phyloP scores from a whole-genome alignment of 2,888 invertebrate species.

The Sinelater perroti region DNA sequence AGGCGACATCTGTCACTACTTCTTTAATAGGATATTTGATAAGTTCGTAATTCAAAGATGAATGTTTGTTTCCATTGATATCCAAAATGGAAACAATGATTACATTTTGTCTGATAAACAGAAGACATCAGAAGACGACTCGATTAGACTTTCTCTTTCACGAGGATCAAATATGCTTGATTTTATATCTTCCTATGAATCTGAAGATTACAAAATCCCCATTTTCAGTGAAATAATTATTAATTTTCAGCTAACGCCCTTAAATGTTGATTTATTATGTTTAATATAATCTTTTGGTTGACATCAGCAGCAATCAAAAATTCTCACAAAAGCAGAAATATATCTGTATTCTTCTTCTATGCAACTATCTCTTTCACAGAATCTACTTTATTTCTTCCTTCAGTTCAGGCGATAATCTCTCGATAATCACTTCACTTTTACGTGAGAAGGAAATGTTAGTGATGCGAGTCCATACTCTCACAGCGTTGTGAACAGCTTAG shows the following conservation, averaged over 20 bases:
- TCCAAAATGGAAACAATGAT: slow-evolving; percentile 12
- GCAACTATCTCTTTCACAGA: neutral
- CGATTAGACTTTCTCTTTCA: slow-evolving; percentile 9
- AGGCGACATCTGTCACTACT: neutral
- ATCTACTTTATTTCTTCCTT: slow-evolving; percentile 31
- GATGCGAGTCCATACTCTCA: slow-evolving; percentile 37
- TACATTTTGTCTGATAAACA: slow-evolving; percentile 8
- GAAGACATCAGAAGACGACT: slow-evolving; percentile 12
- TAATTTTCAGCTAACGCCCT: neutral
- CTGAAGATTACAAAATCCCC: too few species aligned
- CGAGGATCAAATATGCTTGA: slow-evolving; percentile 10
- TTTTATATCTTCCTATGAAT: slow-evolving; percentile 17
- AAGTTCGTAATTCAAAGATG: neutral
- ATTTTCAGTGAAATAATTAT: slow-evolving; percentile 7
- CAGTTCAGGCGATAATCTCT: slow-evolving; percentile 40
- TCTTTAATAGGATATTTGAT: neutral
- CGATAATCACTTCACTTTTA: slow-evolving; percentile 41
- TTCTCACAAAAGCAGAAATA: slow-evolving; percentile 5
- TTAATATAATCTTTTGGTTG: neutral
- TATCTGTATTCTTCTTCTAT: neutral
- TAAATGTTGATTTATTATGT: slow-evolving; percentile 5
- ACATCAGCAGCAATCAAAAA: slow-evolving; percentile 9
- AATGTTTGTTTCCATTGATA: slow-evolving; percentile 1
- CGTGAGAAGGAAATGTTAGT: slow-evolving; percentile 35
- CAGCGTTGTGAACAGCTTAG: slow-evolving; percentile 25